These are phyloP conservation scores for Glossophaga mutica DNA, from an alignment of 2,797 vertebrate species.

Conservation along the genomic window DNA sequence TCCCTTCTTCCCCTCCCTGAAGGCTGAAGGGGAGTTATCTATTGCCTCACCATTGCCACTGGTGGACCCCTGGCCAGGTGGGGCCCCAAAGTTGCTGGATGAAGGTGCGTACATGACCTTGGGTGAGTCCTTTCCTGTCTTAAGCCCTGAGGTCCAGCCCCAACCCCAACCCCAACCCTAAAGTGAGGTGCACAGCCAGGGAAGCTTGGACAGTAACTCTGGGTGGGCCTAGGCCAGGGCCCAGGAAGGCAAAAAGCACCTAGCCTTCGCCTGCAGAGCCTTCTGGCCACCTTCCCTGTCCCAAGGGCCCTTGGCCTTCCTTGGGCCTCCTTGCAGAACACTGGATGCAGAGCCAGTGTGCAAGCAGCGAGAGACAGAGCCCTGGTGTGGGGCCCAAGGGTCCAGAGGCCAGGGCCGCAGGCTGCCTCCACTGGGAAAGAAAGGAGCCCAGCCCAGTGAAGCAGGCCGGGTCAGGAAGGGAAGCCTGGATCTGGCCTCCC, in stretches of 20 bases:
- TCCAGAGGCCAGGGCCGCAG: background rate
- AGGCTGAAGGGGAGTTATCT: background rate
- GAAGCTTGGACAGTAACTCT: background rate
- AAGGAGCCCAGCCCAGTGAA: background rate
- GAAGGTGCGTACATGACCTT: background rate
- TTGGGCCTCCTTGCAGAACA: background rate
- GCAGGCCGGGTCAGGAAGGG: background rate
- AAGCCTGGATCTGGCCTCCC: background rate
- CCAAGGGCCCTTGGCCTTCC: background rate
- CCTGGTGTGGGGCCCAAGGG: background rate
- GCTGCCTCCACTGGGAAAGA: background rate
- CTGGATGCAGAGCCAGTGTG: background rate
- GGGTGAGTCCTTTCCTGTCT: background rate
- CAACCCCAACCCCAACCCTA: background rate
- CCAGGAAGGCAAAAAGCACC: background rate
- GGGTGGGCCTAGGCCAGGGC: background rate
- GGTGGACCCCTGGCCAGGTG: background rate
- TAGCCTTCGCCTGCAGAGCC: background rate
- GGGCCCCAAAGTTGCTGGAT: background rate
- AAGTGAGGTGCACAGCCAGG: background rate
- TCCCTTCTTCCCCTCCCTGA: background rate
- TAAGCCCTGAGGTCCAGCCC: background rate
- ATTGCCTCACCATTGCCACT: background rate
- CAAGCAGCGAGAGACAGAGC: background rate
- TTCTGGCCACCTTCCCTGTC: background rate